phyloP scores from a whole-genome alignment of 2,797 vertebrate genomes.

The Spinus pinus region DNA sequence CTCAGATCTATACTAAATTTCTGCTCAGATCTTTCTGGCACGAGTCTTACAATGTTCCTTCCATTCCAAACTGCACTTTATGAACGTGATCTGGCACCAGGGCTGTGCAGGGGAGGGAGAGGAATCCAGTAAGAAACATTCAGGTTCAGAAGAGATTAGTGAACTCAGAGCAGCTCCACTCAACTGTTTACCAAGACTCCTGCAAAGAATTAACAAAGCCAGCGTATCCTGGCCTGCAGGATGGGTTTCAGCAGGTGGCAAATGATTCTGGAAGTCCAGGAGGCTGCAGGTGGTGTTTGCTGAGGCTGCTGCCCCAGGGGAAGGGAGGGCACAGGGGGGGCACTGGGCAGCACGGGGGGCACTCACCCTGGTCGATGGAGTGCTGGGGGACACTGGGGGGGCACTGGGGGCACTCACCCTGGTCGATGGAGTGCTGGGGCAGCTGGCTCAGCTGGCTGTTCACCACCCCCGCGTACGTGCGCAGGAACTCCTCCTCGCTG shows the following conservation, averaged over 20 bases:
- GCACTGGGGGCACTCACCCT: slow-evolving; percentile 80
- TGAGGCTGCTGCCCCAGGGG: background rate
- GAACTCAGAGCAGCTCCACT: background rate
- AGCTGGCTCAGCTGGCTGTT: slow-evolving; percentile 98
- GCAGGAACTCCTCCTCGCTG: slow-evolving; percentile 96
- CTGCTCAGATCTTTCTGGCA: background rate
- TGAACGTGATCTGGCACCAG: background rate
- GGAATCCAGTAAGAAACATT: background rate
- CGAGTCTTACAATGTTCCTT: background rate
- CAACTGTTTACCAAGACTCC: background rate
- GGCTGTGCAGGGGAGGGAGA: background rate
- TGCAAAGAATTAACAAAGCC: background rate
- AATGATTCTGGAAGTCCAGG: background rate
- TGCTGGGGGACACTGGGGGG: too few relatives aligned
- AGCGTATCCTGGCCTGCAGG: background rate
- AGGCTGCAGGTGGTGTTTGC: background rate
- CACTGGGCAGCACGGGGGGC: background rate
- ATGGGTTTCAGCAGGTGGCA: background rate
- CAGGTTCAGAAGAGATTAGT: background rate
- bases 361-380: too few relatives aligned
- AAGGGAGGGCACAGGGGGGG: background rate
- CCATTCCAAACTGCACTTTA: background rate
- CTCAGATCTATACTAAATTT: background rate
- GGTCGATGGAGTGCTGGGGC: slow-evolving; percentile 97
- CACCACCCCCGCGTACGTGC: slow-evolving; percentile 93